Evolutionary conservation across 2,797 vertebrate species (phyloP), one percentile per base, ranked within the genome.

Genomic region (Sorex maritimensis): DNA sequence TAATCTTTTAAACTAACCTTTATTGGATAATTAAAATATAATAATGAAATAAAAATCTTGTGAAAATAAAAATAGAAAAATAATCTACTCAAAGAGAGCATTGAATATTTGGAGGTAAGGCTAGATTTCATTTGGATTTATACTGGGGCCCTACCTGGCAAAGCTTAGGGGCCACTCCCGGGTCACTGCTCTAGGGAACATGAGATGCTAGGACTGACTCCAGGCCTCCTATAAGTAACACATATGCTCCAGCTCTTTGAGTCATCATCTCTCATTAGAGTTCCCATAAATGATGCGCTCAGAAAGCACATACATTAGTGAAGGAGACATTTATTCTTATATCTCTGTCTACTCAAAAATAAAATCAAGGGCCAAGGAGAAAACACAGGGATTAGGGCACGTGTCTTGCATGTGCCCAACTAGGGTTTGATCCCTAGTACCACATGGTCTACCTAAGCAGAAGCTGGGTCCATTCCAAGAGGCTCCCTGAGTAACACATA

Each of bases 61-160:
- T 88, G 30, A 72, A 26, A 92, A 81, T 49, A 86, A 82, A 92
- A 88, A 55, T 0, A 80, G 34, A 92, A 96, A 79, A 86, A 78
- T 26, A 34, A 84, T 58, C 71, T 75, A 84, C 26, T 84, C 44
- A 85, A 67, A 75, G 46, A 91, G 41, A 81, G 34, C 8, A 79
- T 13, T 46, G 23, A 44, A 46, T 5, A 55, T 61, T 46, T 34
- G 46, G 69, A 69, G 69, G 23, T 78, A 5, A 74, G 44, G 28
- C 88, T 46, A 86, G 15, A 28, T 44, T 92, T 86, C 34, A 61
- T 61, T 52, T 52, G 10, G 49, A 52, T 52, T 61, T 61, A 61
- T 61, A 17, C 21, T 61, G 17, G 58, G 19, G 17, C 58, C 58
- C 58, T 15, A 61, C 17, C 58, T 52, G 21, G 58, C 19, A 6